phyloP scores from a whole-genome alignment of 1,140 invertebrate species.

The Drosophila virilis region DNA sequence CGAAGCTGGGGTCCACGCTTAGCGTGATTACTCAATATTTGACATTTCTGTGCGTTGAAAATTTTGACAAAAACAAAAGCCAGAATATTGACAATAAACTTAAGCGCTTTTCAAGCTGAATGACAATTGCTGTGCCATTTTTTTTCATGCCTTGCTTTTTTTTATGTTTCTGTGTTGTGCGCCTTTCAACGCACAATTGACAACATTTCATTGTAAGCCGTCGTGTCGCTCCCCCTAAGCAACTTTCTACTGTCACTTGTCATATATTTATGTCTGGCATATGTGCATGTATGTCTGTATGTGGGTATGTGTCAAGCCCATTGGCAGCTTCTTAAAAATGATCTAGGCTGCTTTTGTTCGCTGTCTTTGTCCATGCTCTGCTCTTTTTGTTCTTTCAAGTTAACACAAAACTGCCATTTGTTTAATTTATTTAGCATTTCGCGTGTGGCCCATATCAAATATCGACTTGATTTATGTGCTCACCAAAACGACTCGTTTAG shows the following conservation, averaged over 20 bases:
- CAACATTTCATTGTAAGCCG: constrained; percentile 46
- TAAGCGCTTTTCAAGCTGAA: constrained; percentile 76
- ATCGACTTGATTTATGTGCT: constrained; percentile 35
- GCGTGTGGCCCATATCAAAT: constrained; percentile 60
- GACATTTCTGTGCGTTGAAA: constrained; percentile 62
- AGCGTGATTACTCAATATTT: constrained; percentile 80
- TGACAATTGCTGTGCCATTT: constrained; percentile 82
- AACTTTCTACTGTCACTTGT: constrained; percentile 81
- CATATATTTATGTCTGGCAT: constrained; percentile 33
- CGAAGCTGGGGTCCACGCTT: constrained; percentile 48
- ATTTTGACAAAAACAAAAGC: constrained; percentile 31
- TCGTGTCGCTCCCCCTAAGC: constrained; percentile 49
- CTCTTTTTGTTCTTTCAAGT: constrained; percentile 59
- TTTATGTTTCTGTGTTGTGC: constrained; percentile 16
- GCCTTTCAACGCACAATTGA: constrained; percentile 56
- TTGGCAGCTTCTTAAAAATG: constrained; percentile 79
- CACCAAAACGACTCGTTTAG: constrained; percentile 48
- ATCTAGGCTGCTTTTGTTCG: constrained; percentile 67
- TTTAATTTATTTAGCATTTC: constrained; percentile 70
- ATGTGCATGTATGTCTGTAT: not conserved
- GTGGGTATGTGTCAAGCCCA: constrained; percentile 47
- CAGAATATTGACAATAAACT: constrained; percentile 81
- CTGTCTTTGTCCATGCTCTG: constrained; percentile 9
- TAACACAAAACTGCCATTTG: constrained; percentile 65
- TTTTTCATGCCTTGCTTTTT: not conserved